Percentiles rank a stretch among this genome's conserved stretches.
These are phyloP conservation scores for Pterocles burchelli DNA, from an alignment of 2,113 vertebrate genomes.

Conservation along the genomic window DNA sequence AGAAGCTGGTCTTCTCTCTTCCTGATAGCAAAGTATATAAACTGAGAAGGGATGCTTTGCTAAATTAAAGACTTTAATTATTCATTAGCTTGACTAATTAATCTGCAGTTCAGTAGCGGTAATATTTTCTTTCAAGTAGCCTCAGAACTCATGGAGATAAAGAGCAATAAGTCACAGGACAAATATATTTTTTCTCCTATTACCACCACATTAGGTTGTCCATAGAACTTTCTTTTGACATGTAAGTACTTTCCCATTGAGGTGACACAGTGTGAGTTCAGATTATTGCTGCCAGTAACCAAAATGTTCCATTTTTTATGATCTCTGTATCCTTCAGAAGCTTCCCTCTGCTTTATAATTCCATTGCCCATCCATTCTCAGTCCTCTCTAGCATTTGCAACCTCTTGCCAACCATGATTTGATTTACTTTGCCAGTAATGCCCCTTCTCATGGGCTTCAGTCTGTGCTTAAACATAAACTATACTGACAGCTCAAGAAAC, in stretches of 20 bases:
- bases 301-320: not conserved
- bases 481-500: not conserved
- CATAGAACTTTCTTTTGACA: not conserved
- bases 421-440: not conserved
- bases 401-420: constrained; percentile 11
- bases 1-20: not conserved
- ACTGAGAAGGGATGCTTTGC: not conserved
- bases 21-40: not conserved
- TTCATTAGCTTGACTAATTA: constrained; percentile 10
- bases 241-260: not conserved
- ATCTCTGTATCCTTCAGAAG: not conserved
- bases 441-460: not conserved
- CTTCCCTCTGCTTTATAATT: not conserved
- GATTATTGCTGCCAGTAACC: not conserved
- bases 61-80: constrained; percentile 6
- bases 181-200: not conserved
- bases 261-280: not conserved
- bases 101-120: not conserved
- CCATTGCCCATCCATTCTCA: not conserved
- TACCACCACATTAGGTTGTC: not conserved
- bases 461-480: not conserved
- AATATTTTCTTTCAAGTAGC: not conserved
- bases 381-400: not conserved
- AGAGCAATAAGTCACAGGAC: not conserved
- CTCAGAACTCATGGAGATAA: not conserved